Evolutionary conservation across 2,888 invertebrate genomes (phyloP).

Genomic region (Adelphocoris suturalis): DNA sequence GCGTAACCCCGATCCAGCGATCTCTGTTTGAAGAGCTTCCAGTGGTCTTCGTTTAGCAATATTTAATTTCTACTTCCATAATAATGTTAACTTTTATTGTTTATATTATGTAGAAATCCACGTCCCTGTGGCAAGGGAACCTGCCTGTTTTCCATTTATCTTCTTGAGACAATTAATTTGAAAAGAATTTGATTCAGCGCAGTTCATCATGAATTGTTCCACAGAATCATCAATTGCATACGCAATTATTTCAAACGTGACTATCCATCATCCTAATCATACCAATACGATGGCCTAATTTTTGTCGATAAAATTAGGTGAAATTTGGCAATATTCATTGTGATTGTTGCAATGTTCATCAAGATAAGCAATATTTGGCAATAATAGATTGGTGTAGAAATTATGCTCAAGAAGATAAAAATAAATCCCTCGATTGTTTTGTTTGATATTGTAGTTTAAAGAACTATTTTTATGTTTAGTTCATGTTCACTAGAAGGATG

Average conservation of each 20-base stretch:
- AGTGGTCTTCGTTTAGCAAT: slow-evolving; percentile 65
- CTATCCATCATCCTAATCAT: neutral
- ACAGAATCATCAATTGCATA: neutral
- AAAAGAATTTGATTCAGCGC: neutral
- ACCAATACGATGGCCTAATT: slow-evolving; percentile 12
- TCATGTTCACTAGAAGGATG: slow-evolving; percentile 64
- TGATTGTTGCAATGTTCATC: neutral
- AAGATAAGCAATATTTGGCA: slow-evolving; percentile 58
- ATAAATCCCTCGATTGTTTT: slow-evolving; percentile 23
- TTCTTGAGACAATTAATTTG: slow-evolving; percentile 54
- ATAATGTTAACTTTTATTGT: slow-evolving; percentile 56
- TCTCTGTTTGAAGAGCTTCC: slow-evolving; percentile 73
- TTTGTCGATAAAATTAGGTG: neutral
- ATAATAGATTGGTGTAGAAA: slow-evolving; percentile 28
- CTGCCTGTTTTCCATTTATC: slow-evolving; percentile 51
- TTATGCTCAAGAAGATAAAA: slow-evolving; percentile 62
- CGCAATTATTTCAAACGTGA: neutral
- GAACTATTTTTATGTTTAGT: slow-evolving; percentile 45
- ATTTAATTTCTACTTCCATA: slow-evolving; percentile 49
- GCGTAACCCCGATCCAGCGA: slow-evolving; percentile 72
- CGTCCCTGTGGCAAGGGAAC: neutral
- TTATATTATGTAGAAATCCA: slow-evolving; percentile 30
- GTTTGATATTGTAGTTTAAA: slow-evolving; percentile 46
- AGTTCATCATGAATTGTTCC: neutral
- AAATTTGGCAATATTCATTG: slow-evolving; percentile 19